These are phyloP conservation scores for Nibea coibor DNA, from an alignment of 2,113 vertebrate genomes.

Conservation along the genomic window DNA sequence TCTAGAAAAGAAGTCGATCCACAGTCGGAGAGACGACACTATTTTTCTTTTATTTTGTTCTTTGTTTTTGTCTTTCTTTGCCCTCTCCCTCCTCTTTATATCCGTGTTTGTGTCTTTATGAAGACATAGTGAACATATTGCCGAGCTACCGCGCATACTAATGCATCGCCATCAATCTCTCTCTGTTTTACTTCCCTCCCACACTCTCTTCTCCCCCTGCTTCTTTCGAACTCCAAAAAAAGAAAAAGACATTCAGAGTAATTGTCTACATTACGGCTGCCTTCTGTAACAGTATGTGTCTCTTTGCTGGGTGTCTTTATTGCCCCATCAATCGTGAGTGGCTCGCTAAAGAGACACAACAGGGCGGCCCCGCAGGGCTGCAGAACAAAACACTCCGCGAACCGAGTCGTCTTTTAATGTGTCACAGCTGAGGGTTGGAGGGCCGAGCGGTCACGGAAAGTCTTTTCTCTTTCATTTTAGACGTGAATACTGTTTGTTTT, in stretches of 20 bases:
- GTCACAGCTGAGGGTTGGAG: neutral
- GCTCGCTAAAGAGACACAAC: neutral
- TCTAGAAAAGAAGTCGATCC: neutral
- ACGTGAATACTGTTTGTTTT: no score
- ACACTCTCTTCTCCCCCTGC: neutral
- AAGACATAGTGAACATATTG: neutral
- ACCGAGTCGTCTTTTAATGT: neutral
- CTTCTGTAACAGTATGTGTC: neutral
- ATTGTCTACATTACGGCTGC: slow-evolving; percentile 1
- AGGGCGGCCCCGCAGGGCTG: neutral
- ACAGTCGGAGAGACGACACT: neutral
- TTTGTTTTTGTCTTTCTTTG: no score
- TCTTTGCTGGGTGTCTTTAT: slow-evolving; percentile 28
- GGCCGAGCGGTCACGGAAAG: neutral
- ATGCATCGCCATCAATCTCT: slow-evolving; percentile 3
- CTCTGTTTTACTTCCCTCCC: neutral
- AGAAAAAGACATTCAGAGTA: neutral
- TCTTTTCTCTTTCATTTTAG: neutral
- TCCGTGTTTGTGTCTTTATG: neutral
- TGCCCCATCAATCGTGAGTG: slow-evolving; percentile 28
- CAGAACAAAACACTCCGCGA: neutral
- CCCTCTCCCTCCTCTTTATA: neutral
- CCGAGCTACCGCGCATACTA: neutral
- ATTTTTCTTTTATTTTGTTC: neutral
- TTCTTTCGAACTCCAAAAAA: neutral